Base-by-base conservation (phyloP, 2,888 invertebrate genomes). In the Alentia gelatinosa region DNA sequence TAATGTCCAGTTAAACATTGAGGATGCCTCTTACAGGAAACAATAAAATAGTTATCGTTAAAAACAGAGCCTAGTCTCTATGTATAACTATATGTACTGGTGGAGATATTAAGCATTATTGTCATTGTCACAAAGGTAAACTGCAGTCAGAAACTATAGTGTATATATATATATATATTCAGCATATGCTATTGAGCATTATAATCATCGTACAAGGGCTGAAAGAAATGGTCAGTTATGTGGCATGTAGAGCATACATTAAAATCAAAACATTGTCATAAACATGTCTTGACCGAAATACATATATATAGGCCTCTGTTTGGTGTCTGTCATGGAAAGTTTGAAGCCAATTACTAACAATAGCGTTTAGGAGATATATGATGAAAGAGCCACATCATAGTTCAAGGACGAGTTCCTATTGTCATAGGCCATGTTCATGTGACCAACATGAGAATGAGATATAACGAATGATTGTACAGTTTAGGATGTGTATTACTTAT, bases 11-110 rank as follows among this genome's bases (percentile, higher is more conserved):
- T n/a, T n/a, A n/a, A 9, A 23, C 15, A 79, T 37, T 79, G 37
- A n/a, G n/a, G n/a, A 79, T 79, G 79, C 79, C 19, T 79, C 79
- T 79, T 79, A 79, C 79, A 37, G 79, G 79, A 79, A 79, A 39
- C 79, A 35, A 79, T 79, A 35, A 79, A 79, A 35, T 37, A 79
- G 12, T 35, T 79, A 79, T 79, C 79, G 35, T 79, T 79, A 35
- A 79, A 79, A 37, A 79, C 9, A 79, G 79, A 68, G 79, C 79
- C 68, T 68, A 30, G 37, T 79, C 79, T 15, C 79, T 79, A 79
- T 79, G 39, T 79, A 79, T 37, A 3, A 30, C 33, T 79, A 79
- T 12, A n/a, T 23, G 23, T 35, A 26, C 12, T 79, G 37, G 39
- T 79, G 39, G n/a, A 79, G 1, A 79, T 79, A 79, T 79, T 79